phyloP scores from a whole-genome alignment of 2,888 invertebrate genomes.

The Aphodius sticticus region DNA sequence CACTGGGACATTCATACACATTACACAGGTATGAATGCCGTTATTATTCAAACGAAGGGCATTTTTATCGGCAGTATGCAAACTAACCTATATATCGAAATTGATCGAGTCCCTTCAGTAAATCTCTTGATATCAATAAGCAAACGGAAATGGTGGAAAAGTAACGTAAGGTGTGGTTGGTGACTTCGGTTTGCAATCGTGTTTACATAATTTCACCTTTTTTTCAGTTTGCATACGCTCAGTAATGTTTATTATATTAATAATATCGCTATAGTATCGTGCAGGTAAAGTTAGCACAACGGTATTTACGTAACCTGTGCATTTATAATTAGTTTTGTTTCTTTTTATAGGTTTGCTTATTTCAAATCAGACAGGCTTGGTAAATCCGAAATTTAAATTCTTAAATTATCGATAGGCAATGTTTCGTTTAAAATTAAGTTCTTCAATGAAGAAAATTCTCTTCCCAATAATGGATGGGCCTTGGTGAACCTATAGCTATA shows the following conservation, averaged over 20 bases:
- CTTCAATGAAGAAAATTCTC: too few species aligned
- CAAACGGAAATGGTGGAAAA: background rate
- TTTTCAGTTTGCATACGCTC: background rate
- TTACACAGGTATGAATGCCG: background rate
- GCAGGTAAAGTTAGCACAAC: background rate
- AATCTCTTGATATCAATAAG: background rate
- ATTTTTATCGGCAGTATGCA: background rate
- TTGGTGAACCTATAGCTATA: too few species aligned
- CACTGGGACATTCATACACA: background rate
- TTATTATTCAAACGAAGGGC: background rate
- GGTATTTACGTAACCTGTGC: background rate
- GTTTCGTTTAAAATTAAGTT: too few species aligned
- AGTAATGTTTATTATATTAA: slow-evolving; percentile 4
- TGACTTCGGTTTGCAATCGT: background rate
- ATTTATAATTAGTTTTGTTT: too few species aligned
- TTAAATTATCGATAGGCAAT: too few species aligned
- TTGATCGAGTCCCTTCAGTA: background rate
- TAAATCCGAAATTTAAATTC: too few species aligned
- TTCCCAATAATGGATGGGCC: too few species aligned
- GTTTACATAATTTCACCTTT: background rate
- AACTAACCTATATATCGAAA: background rate
- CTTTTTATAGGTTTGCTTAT: too few species aligned
- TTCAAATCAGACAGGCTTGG: too few species aligned
- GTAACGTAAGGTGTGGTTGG: background rate
- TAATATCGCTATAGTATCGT: background rate